Base-by-base conservation (phyloP, 2,113 vertebrate species). In the Petrocephalus microphthalmus region DNA sequence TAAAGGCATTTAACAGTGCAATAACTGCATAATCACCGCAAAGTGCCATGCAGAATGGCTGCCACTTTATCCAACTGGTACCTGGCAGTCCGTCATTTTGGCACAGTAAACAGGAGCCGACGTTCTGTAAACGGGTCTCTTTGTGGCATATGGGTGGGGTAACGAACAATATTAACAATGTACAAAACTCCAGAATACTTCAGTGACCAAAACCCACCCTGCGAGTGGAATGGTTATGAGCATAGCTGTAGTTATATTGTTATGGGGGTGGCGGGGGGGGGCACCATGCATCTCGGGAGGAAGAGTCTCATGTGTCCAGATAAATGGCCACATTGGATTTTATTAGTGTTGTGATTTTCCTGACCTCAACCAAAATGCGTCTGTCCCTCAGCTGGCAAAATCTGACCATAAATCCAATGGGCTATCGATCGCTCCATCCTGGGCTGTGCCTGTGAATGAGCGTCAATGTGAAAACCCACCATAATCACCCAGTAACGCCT, bases 11-110 rank as follows among this genome's bases (percentile, higher is more conserved):
- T 93, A 94, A 94, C 93, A 89, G 89, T 89, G 88, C 90, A 89
- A 89, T 94, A 94, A 95, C 95, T 91, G 89, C 90, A 91, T 92
- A 91, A 92, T 93, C 93, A 93, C 87, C 92, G 89, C 89, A 91
- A 92, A 81, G 85, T 87, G 90, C 92, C 89, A 88, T 90, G 89
- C 83, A 89, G 60, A 91, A 57, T 90, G 91, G 91, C 89, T 85
- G 82, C n/a, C 25, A n/a, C 88, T 91, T 91, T 95, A 94, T 94
- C 94, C 92, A 94, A 93, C 90, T 89, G 91, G 91, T 51, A 88
- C 90, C 86, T 67, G 92, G 92, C 92, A 92, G 92, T 94, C 91
- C 91, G 93, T 94, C 93, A 94, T 91, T 88, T 92, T 92, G 92
- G 92, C 91, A 91, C 78, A 87, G 88, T 88, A 94, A 94, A 94